A percentile compares a stretch with the other conserved stretches of the same genome.
phyloP scores from a whole-genome alignment of 2,797 vertebrate species.

The Hemitrygon akajei region DNA sequence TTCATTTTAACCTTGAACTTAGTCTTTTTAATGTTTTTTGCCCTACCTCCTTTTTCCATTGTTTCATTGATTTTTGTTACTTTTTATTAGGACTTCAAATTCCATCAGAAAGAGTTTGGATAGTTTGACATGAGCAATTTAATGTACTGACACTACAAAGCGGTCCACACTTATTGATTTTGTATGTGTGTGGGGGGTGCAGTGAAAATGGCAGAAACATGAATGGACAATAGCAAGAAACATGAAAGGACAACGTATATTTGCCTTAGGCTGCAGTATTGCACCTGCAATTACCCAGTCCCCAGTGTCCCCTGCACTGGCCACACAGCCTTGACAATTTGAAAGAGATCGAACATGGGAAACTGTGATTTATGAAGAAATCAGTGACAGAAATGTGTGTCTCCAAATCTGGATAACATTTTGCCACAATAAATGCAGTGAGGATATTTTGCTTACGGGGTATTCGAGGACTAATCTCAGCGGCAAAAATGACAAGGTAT shows the following conservation, averaged over 20 bases:
- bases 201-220: not conserved
- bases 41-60: not conserved
- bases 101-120: not conserved
- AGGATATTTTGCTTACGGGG: no score
- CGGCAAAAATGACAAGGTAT: no score
- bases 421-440: not conserved
- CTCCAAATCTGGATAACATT: not conserved
- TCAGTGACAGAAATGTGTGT: not conserved
- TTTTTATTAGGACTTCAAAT: not conserved
- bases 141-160: not conserved
- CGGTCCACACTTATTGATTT: not conserved
- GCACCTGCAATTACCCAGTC: not conserved
- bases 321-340: not conserved
- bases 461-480: no score
- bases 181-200: no score
- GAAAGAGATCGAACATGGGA: not conserved
- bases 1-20: not conserved
- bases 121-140: not conserved
- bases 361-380: not conserved
- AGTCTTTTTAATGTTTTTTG: not conserved
- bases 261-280: not conserved
- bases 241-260: not conserved
- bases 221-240: not conserved
- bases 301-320: not conserved
- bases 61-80: not conserved